These are phyloP conservation scores for Hypotaenidia philippensis DNA, from an alignment of 2,797 vertebrate species.

Conservation along the genomic window DNA sequence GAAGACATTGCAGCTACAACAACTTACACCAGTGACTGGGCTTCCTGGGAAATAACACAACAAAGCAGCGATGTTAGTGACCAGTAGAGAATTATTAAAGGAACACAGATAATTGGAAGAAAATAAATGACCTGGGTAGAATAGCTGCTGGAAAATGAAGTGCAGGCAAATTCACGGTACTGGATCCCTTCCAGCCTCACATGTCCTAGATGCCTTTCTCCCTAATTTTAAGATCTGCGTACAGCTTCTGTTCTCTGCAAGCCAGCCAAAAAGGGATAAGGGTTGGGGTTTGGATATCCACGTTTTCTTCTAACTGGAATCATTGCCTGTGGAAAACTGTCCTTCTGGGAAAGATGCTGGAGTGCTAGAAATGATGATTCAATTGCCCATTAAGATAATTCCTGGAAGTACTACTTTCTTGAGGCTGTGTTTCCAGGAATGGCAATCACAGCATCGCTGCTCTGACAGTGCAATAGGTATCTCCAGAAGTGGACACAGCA, in stretches of 20 bases:
- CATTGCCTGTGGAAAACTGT: slow-evolving; percentile 62
- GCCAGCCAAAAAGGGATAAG: neutral
- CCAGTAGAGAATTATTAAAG: slow-evolving; percentile 54
- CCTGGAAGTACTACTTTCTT: slow-evolving; percentile 72
- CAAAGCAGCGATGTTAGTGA: slow-evolving; percentile 28
- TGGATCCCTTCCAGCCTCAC: neutral
- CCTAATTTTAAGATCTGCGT: slow-evolving; percentile 49
- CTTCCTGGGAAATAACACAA: slow-evolving; percentile 24
- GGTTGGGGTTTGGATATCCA: slow-evolving; percentile 21
- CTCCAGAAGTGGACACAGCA: slow-evolving; percentile 42
- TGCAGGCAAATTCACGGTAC: slow-evolving; percentile 14
- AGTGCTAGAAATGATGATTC: slow-evolving; percentile 76
- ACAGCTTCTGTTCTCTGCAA: slow-evolving; percentile 28
- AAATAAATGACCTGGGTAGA: slow-evolving; percentile 48
- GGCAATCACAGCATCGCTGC: slow-evolving; percentile 14
- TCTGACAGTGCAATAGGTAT: slow-evolving; percentile 37
- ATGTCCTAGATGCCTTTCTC: neutral
- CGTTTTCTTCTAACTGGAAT: slow-evolving; percentile 69
- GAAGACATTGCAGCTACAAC: neutral
- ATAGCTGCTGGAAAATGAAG: slow-evolving; percentile 19
- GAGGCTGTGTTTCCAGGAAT: slow-evolving; percentile 67
- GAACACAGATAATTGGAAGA: slow-evolving; percentile 47
- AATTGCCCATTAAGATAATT: slow-evolving; percentile 79
- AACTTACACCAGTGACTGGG: neutral
- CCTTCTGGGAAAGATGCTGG: slow-evolving; percentile 72